These are phyloP conservation scores for Keiferia lycopersicella DNA, from an alignment of 2,888 invertebrate genomes.

Conservation along the genomic window DNA sequence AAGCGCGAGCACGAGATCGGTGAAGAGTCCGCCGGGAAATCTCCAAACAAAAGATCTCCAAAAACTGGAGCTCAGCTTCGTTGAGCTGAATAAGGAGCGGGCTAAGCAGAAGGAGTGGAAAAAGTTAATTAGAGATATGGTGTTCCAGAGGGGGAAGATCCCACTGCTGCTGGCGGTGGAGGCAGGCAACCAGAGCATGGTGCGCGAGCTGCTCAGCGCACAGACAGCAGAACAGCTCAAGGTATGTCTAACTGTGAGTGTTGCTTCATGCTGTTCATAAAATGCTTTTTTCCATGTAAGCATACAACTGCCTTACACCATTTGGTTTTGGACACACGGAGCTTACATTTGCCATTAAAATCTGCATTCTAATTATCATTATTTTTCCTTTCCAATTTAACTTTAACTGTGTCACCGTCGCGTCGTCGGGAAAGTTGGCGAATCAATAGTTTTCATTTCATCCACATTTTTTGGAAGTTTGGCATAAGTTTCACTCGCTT, in stretches of 20 bases:
- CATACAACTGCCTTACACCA: background rate
- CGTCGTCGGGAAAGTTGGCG: conserved; percentile 1
- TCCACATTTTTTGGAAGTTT: conserved; percentile 21
- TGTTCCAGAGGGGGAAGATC: conserved; percentile 93
- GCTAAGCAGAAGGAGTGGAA: conserved; percentile 79
- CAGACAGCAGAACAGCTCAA: conserved; percentile 94
- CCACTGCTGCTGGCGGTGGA: conserved; percentile 96
- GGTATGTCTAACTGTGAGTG: conserved; percentile 54
- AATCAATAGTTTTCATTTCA: conserved; percentile 23
- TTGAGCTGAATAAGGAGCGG: conserved; percentile 77
- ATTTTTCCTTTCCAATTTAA: conserved; percentile 2
- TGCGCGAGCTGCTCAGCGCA: conserved; percentile 93
- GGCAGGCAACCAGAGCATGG: conserved; percentile 97
- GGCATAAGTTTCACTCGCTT: conserved; percentile 22
- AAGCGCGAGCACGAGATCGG: conserved; percentile 55
- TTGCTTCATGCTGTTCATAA: background rate
- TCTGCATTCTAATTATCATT: conserved; percentile 4
- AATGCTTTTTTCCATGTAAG: background rate
- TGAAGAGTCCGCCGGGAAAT: conserved; percentile 61
- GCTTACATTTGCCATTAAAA: background rate
- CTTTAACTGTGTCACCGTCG: conserved; percentile 7
- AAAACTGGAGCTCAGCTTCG: conserved; percentile 75
- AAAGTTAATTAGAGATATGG: conserved; percentile 81
- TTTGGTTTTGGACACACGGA: background rate
- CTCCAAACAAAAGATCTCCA: conserved; percentile 65